Percentiles rank a stretch among this genome's conserved stretches.
phyloP scores from a whole-genome alignment of 2,888 invertebrate species.

The Eupithecia inturbata region DNA sequence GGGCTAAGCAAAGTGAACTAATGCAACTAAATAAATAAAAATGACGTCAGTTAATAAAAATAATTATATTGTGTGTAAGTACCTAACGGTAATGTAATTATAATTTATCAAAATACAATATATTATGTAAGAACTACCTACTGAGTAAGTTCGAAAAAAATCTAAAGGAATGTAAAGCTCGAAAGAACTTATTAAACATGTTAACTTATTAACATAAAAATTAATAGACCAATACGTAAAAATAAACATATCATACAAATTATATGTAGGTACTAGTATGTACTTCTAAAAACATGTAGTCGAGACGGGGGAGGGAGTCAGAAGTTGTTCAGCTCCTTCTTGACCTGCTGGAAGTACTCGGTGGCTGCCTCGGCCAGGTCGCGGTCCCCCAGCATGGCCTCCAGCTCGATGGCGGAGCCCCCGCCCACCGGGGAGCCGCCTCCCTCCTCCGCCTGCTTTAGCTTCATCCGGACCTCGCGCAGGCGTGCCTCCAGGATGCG shows the following conservation, averaged over 20 bases:
- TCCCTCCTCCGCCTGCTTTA: conserved; percentile 65
- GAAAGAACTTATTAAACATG: neutral
- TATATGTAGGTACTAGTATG: no score
- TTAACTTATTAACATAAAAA: neutral
- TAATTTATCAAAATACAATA: neutral
- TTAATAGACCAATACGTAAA: neutral
- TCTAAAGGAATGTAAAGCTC: neutral
- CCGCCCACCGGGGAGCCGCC: conserved; percentile 49
- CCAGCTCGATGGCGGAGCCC: conserved; percentile 45
- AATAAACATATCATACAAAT: neutral
- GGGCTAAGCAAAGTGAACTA: no score
- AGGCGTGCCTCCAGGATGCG: conserved; percentile 95
- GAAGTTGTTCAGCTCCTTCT: conserved; percentile 50
- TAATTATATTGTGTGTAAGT: no score
- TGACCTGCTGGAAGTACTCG: conserved; percentile 57
- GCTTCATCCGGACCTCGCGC: conserved; percentile 87
- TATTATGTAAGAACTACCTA: neutral
- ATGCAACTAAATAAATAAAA: no score
- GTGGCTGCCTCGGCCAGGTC: conserved; percentile 64
- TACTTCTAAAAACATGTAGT: neutral
- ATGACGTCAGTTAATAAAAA: no score
- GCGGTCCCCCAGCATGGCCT: conserved; percentile 57
- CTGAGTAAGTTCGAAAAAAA: neutral
- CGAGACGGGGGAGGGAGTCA: neutral
- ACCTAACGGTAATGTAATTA: neutral